Conservation (phyloP, 1,140 invertebrate genomes). For the Physella acuta region DNA sequence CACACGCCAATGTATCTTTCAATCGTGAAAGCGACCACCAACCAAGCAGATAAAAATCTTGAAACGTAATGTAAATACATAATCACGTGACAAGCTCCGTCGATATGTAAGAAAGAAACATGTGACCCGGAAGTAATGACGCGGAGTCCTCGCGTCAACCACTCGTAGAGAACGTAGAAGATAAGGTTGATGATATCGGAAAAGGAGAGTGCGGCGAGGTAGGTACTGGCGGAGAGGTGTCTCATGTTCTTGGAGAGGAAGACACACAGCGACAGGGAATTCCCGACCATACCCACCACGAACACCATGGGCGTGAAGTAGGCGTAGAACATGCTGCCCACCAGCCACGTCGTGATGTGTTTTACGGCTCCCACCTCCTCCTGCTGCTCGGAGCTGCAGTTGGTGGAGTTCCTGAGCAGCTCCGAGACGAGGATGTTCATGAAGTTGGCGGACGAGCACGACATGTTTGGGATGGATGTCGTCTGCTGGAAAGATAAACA, state of each 20-base stretch:
- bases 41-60: slow-evolving; percentile 53
- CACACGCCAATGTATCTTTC: slow-evolving; percentile 55
- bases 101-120: slow-evolving; percentile 34
- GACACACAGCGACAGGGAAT: slow-evolving; percentile 44
- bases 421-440: too few relatives aligned
- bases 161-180: slow-evolving; percentile 49
- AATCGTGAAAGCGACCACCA: slow-evolving; percentile 52
- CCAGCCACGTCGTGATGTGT: neutral
- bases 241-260: slow-evolving; percentile 47
- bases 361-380: too few relatives aligned
- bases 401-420: too few relatives aligned
- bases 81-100: slow-evolving; percentile 47
- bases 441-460: too few relatives aligned
- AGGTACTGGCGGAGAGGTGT: slow-evolving; percentile 43
- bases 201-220: slow-evolving; percentile 46
- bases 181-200: slow-evolving; percentile 45
- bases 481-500: too few relatives aligned
- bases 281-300: slow-evolving; percentile 45
- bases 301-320: slow-evolving; percentile 28
- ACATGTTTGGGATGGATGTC: too few relatives aligned
- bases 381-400: too few relatives aligned
- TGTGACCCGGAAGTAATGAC: slow-evolving; percentile 2
- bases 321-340: slow-evolving; percentile 8
- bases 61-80: slow-evolving; percentile 45
- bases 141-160: slow-evolving; percentile 36